Evolutionary conservation across 2,888 invertebrate genomes (phyloP), one percentile per base, ranked within the genome.

Genomic region (Lepidonotus clava): DNA sequence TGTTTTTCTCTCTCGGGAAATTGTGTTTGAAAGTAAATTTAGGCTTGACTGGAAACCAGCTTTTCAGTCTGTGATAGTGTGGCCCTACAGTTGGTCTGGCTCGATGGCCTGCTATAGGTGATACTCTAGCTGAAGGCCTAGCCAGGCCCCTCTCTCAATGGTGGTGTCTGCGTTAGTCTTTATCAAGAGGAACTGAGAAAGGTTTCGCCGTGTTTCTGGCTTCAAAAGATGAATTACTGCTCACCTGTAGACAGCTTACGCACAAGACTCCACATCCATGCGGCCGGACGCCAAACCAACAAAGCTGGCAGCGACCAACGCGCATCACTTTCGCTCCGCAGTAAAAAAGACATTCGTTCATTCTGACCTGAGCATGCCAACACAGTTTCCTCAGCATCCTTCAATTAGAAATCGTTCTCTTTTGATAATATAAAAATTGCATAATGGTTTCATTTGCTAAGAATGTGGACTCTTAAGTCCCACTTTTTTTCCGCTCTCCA

Each of bases 211-310:
- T 46, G 80, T 80, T 80, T 80, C 80, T 80, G 80, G 80, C 80
- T 80, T 80, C 80, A 80, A 40, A 80, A 46, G 80, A 80, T 80
- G 80, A 80, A 41, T 80, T 51, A 80, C 80, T 80, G 80, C 46
- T 80, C 80, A 80, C 46, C 80, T 41, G 80, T 46, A 80, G 5
- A 46, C 28, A n/a, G 51, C 80, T 80, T 46, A 46, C 51, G 80
- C 80, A 80, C 51, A 80, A 46, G 80, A 80, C 71, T 71, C 71
- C 71, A 61, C 80, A 80, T 80, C 51, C 80, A 80, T 41, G 28
- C 80, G 41, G 21, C 46, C 80, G 34, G 6, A 80, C 28, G 41
- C 18, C 71, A 41, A 51, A 14, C 11, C 51, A 51, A n/a, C n/a
- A 51, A 80, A 5, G 28, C n/a, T 32, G 46, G 24, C 46, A 80